Conservation (phyloP, 2,113 vertebrate genomes). For the Myanophis thanlyinensis region DNA sequence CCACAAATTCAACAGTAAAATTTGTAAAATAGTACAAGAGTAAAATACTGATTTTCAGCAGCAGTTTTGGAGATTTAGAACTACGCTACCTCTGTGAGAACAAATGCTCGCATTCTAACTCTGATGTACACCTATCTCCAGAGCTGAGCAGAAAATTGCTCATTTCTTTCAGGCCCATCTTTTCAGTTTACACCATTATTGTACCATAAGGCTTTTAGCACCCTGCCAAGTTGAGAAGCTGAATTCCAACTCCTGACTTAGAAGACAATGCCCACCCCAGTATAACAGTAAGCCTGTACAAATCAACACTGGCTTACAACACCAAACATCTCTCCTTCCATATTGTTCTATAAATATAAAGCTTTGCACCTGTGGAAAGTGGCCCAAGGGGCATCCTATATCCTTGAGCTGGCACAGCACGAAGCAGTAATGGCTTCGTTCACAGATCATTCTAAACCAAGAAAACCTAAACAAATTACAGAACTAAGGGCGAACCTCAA, state of each 20-base stretch:
- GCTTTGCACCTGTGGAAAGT: background rate
- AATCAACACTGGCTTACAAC: background rate
- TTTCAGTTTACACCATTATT: background rate
- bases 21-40: background rate
- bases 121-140: background rate
- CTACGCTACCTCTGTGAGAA: background rate
- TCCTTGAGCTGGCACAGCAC: background rate
- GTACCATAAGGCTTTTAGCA: background rate
- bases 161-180: background rate
- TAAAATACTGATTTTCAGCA: background rate
- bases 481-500: background rate
- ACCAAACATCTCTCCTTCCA: background rate
- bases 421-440: background rate
- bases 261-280: background rate
- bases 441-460: background rate
- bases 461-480: background rate
- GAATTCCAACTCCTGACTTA: background rate
- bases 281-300: background rate
- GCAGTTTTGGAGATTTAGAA: background rate
- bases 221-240: background rate
- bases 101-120: background rate
- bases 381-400: background rate
- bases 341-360: background rate
- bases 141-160: background rate
- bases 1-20: background rate